Conservation (phyloP, 2,797 vertebrate species). For the Paramormyrops hopkinsi region DNA sequence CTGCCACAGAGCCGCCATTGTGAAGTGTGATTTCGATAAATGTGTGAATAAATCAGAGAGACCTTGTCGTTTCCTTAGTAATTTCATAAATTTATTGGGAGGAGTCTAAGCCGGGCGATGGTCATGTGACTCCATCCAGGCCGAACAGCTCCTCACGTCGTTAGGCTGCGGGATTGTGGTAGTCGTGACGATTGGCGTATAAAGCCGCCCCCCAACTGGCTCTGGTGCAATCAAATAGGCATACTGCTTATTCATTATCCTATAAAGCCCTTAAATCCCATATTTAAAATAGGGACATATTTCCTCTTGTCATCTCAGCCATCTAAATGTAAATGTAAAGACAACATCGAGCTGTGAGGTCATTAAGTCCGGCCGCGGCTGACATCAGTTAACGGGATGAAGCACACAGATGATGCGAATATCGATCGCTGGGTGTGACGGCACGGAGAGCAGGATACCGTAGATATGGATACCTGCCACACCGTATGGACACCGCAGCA, state of each 20-base stretch:
- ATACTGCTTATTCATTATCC: not conserved
- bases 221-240: not conserved
- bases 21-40: not conserved
- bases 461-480: too few relatives aligned
- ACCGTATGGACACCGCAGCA: not conserved
- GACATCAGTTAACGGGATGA: not conserved
- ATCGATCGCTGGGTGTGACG: too few relatives aligned
- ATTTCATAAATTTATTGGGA: not conserved
- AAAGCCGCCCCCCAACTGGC: not conserved
- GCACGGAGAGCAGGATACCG: too few relatives aligned
- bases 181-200: not conserved
- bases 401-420: not conserved
- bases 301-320: constrained; percentile 7
- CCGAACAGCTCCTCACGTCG: not conserved
- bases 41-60: not conserved
- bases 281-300: not conserved
- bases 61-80: not conserved
- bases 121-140: not conserved
- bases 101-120: not conserved
- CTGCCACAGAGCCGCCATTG: not conserved
- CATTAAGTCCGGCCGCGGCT: not conserved
- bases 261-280: not conserved
- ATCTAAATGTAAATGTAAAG: constrained; percentile 12
- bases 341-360: not conserved
- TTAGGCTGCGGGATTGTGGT: not conserved